phyloP scores from a whole-genome alignment of 2,888 invertebrate genomes.

The Reticulitermes lucifugus region DNA sequence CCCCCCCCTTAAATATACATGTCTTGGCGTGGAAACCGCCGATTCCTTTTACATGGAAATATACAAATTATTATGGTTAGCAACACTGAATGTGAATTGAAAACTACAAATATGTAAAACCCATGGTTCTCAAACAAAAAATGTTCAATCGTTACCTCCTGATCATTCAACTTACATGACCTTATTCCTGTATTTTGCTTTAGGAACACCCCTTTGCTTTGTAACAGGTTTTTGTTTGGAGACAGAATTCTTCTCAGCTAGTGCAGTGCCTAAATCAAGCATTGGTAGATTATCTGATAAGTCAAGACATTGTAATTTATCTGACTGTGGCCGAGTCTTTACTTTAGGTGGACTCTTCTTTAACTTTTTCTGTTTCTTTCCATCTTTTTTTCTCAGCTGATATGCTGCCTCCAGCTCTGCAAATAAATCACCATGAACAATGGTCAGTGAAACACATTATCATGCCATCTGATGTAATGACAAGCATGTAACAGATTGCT shows the following conservation, averaged over 20 bases:
- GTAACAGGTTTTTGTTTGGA: neutral
- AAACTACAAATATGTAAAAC: neutral
- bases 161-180: neutral
- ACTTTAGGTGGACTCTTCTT: neutral
- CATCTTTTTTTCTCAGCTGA: neutral
- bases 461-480: too few relatives aligned
- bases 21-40: neutral
- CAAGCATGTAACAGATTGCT: neutral
- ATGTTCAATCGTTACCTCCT: neutral
- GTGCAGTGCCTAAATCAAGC: neutral
- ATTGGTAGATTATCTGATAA: neutral
- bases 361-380: neutral
- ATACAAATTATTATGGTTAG: neutral
- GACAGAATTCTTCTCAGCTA: neutral
- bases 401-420: conserved; percentile 3
- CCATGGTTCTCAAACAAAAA: neutral
- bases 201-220: neutral
- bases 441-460: too few relatives aligned
- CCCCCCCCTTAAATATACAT: neutral
- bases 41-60: neutral
- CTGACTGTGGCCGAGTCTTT: neutral
- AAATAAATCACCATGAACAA: neutral
- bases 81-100: neutral
- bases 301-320: neutral
- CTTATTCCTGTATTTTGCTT: conserved; percentile 13